Base-by-base conservation (phyloP, 2,888 invertebrate species). In the Melanophora roralis region DNA sequence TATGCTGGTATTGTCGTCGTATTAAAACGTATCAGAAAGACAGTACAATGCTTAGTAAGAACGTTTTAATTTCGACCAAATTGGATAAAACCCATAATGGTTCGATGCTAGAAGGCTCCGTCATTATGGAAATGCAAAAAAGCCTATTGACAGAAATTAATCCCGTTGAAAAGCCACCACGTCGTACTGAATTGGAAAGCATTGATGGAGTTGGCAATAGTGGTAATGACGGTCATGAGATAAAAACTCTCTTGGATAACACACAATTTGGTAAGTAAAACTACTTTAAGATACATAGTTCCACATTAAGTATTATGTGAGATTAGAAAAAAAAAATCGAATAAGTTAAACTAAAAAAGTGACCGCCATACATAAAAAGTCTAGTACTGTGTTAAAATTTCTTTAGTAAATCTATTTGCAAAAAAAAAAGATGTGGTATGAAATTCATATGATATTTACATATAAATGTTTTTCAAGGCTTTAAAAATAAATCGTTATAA, bases 51-150 rank as follows among this genome's bases (percentile, higher is more conserved):
- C 86, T 89, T 83, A 89, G 88, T 81, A 89, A 88, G 45, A 90
- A 89, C 67, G 89, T 88, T 1, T 64, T 89, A 68, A 88, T 89
- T 67, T 85, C 89, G 32, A 87, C 88, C 16, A 90, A 90, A 82
- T 82, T 89, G 83, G 93, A 92, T 51, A 91, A 91, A 62, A 91
- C 93, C 0, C 92, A 93, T 27, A 94, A 93, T 80, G 93, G 94
- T 82, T 93, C 95, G 11, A 91, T 94, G 84, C 92, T 95, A 76
- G 94, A 95, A 87, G 94, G 94, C 1, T 94, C 95, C 0, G 94
- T 94, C 1, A 93, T 94, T 60, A 93, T 94, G 74, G 96, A 96
- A 87, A 95, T 96, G 92, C 95, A 96, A 87, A 96, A 96, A 89
- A 95, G 95, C 81, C 90, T 96, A 59, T 94, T 96, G 82, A 94